These are phyloP conservation scores for Trinectes maculatus DNA, from an alignment of 2,113 vertebrate species.

Conservation along the genomic window DNA sequence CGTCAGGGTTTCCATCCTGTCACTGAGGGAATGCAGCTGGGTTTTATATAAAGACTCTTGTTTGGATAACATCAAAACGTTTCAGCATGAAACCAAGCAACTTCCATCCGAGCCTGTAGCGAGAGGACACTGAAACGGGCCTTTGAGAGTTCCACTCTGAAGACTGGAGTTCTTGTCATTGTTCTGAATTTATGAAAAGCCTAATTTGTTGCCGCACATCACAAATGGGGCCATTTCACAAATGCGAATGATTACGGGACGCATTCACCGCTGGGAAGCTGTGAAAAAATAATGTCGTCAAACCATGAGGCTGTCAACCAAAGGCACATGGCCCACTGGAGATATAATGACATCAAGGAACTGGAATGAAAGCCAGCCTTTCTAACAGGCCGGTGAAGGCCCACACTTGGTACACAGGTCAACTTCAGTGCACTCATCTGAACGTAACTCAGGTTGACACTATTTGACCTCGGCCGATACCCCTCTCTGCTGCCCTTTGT, in stretches of 20 bases:
- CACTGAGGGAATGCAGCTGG: not conserved
- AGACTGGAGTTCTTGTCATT: conserved; percentile 63
- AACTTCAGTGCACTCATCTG: conserved; percentile 75
- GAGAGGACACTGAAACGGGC: conserved; percentile 9
- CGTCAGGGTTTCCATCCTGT: not conserved
- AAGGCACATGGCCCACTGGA: conserved; percentile 75
- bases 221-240: conserved; percentile 60
- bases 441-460: conserved; percentile 83
- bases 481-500: conserved; percentile 68
- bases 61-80: not conserved
- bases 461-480: conserved; percentile 77
- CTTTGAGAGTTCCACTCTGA: conserved; percentile 15
- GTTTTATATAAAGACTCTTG: not conserved
- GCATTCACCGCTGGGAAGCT: conserved; percentile 57
- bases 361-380: conserved; percentile 61
- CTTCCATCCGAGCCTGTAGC: not conserved
- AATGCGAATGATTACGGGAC: conserved; percentile 38
- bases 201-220: conserved; percentile 72
- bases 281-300: conserved; percentile 63
- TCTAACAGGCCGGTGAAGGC: conserved; percentile 56
- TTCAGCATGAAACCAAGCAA: not conserved
- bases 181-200: conserved; percentile 61
- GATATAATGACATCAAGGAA: conserved; percentile 73
- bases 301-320: conserved; percentile 70
- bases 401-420: conserved; percentile 66